These are phyloP conservation scores for Cyanoderma ruficeps DNA, from an alignment of 2,113 vertebrate genomes.

Conservation along the genomic window DNA sequence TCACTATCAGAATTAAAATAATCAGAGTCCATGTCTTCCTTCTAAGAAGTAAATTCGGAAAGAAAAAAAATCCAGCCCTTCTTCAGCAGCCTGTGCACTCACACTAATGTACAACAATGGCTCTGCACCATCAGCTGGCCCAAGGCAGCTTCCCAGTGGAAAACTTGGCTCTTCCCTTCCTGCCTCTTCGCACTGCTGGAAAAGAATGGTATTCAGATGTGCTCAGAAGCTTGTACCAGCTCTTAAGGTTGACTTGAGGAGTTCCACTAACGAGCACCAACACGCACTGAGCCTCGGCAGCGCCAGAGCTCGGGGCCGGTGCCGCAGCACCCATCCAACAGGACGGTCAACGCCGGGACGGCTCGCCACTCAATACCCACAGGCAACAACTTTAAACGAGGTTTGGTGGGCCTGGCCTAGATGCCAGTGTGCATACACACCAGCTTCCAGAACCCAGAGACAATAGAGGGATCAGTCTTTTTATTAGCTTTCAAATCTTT, in stretches of 20 bases:
- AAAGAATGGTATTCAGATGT: neutral
- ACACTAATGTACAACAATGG: neutral
- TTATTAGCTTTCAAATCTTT: neutral
- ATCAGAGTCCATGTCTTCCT: neutral
- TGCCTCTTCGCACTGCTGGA: neutral
- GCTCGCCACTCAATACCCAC: neutral
- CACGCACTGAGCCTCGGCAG: fast-evolving
- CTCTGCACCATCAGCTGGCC: neutral
- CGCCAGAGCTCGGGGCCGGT: neutral
- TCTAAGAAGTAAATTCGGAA: neutral
- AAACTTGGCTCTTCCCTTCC: neutral
- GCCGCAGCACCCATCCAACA: neutral
- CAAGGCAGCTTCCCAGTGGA: slow-evolving; percentile 1
- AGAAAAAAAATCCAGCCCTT: neutral
- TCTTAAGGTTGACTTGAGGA: neutral
- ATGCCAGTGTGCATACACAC: neutral
- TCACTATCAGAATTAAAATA: neutral
- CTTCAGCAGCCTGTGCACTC: neutral
- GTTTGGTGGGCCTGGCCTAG: neutral
- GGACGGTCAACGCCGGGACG: neutral
- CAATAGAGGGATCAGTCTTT: neutral
- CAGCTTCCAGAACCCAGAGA: neutral
- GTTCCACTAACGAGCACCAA: neutral
- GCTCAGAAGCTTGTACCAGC: neutral
- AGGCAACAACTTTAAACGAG: neutral